Evolutionary conservation across 2,113 vertebrate species (phyloP).

Genomic region (Numida meleagris): DNA sequence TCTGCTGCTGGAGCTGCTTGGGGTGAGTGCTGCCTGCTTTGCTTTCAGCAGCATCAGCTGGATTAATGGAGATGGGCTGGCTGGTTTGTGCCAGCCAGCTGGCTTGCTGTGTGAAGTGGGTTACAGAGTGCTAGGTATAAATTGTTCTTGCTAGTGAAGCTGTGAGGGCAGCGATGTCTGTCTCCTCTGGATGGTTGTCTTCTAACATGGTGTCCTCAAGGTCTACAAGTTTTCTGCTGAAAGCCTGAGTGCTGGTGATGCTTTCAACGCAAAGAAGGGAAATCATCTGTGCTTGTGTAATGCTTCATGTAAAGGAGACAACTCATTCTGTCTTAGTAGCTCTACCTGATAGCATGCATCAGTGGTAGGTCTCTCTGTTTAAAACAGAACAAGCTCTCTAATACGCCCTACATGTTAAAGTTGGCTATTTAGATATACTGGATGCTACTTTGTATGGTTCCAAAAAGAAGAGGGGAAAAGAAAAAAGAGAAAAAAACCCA

Average conservation of each 20-base stretch:
- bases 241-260: not conserved
- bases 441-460: not conserved
- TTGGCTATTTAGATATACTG: not conserved
- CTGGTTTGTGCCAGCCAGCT: not conserved
- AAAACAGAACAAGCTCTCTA: not conserved
- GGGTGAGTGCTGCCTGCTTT: not conserved
- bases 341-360: not conserved
- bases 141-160: not conserved
- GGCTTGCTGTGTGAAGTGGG: not conserved
- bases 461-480: not conserved
- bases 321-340: not conserved
- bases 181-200: not conserved
- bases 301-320: accelerated
- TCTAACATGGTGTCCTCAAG: accelerated
- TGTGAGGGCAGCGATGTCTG: not conserved
- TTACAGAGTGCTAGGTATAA: not conserved
- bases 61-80: not conserved
- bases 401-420: not conserved
- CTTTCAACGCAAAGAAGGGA: not conserved
- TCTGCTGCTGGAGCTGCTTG: slow-evolving; percentile 21
- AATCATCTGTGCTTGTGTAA: not conserved
- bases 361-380: not conserved
- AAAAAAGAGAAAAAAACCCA: too few species aligned
- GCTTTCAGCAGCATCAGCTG: slow-evolving; percentile 40
- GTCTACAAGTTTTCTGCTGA: not conserved